Percentiles rank a stretch among this genome's conserved stretches.
phyloP scores from a whole-genome alignment of 2,113 vertebrate species.

The Vimba vimba region DNA sequence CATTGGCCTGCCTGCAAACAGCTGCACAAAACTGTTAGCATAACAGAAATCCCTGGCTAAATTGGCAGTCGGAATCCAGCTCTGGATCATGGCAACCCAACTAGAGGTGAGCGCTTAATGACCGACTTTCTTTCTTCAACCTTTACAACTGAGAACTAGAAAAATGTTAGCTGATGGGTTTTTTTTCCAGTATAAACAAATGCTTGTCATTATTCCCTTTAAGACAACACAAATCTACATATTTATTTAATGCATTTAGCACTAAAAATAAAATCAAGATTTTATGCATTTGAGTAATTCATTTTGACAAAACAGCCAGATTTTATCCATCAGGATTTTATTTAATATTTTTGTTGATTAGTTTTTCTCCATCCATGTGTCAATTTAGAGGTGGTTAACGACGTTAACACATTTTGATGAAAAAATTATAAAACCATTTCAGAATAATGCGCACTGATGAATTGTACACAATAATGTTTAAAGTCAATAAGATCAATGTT shows the following conservation, averaged over 20 bases:
- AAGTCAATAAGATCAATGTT: not conserved
- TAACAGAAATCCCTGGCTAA: conserved; percentile 18
- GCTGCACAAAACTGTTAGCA: conserved; percentile 50
- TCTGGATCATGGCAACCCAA: not conserved
- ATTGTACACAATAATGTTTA: not conserved
- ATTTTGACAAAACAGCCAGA: too few species aligned
- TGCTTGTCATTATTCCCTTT: too few species aligned
- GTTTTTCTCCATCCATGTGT: not conserved
- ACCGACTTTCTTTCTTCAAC: not conserved
- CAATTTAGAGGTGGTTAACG: not conserved
- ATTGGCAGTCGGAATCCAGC: not conserved
- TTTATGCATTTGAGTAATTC: too few species aligned
- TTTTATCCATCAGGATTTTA: too few species aligned
- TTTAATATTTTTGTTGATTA: not conserved
- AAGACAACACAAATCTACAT: too few species aligned
- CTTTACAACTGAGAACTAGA: not conserved
- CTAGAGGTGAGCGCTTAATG: not conserved
- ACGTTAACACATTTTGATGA: not conserved
- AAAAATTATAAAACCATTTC: not conserved
- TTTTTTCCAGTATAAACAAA: too few species aligned
- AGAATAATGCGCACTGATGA: not conserved
- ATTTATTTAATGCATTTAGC: too few species aligned
- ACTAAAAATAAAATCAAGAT: too few species aligned
- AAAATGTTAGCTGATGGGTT: not conserved
- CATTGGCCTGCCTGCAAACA: conserved; percentile 42